phyloP scores from a whole-genome alignment of 2,113 vertebrate species.

The Trematomus loennbergii region DNA sequence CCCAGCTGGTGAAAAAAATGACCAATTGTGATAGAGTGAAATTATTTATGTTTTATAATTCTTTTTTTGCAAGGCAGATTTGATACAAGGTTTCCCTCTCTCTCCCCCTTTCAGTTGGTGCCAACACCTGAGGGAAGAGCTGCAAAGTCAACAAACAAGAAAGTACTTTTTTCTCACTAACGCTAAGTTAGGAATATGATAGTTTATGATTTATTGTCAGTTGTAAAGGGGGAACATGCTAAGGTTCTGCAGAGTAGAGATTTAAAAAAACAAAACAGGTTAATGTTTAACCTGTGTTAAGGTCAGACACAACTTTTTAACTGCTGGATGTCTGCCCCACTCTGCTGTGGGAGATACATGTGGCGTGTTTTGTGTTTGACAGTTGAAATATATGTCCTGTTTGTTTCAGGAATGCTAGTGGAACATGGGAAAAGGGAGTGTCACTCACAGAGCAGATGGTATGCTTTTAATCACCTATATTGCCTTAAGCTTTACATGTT shows the following conservation, averaged over 20 bases:
- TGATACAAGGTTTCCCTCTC: background rate
- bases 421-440: slow-evolving; percentile 53
- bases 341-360: slow-evolving; percentile 35
- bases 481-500: slow-evolving; percentile 39
- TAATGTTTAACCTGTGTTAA: slow-evolving; percentile 48
- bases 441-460: slow-evolving; percentile 56
- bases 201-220: slow-evolving; percentile 19
- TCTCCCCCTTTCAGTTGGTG: background rate
- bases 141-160: background rate
- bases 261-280: slow-evolving; percentile 1
- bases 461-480: slow-evolving; percentile 44
- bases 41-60: background rate
- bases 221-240: slow-evolving; percentile 31
- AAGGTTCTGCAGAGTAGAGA: background rate
- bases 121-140: slow-evolving; percentile 5
- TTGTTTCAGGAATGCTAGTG: slow-evolving; percentile 62
- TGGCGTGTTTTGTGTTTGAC: slow-evolving; percentile 35
- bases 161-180: background rate
- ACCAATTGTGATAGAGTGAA: background rate
- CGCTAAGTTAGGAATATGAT: slow-evolving; percentile 26
- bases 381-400: slow-evolving; percentile 57
- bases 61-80: background rate
- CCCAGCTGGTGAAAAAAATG: background rate
- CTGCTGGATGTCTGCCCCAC: slow-evolving; percentile 1
- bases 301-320: slow-evolving; percentile 20